Percentiles rank a stretch among this genome's conserved stretches.
phyloP scores from a whole-genome alignment of 2,113 vertebrate species.

The Sminthopsis crassicaudata region DNA sequence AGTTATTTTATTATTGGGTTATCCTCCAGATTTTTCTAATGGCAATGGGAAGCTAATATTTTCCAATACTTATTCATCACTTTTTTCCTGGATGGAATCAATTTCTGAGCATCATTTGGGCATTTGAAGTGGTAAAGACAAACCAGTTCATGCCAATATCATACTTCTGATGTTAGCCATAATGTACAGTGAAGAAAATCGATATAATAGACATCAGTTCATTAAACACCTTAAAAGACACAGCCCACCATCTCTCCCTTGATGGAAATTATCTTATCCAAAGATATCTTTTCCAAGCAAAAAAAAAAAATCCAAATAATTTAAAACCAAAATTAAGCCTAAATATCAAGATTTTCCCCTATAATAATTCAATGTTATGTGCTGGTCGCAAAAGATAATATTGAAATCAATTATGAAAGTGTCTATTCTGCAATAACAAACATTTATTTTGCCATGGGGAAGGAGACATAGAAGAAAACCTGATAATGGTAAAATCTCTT shows the following conservation, averaged over 20 bases:
- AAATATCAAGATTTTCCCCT: slow-evolving; percentile 6
- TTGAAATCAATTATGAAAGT: slow-evolving; percentile 48
- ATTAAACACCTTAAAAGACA: neutral
- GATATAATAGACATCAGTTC: slow-evolving; percentile 8
- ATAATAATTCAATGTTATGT: neutral
- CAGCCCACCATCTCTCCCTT: neutral
- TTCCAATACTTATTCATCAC: neutral
- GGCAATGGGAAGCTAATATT: slow-evolving; percentile 1
- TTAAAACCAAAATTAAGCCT: slow-evolving; percentile 37
- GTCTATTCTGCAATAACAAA: slow-evolving; percentile 12
- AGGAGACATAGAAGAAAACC: neutral
- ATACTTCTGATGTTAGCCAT: slow-evolving; percentile 20
- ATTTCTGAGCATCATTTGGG: neutral
- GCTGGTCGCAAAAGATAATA: slow-evolving; percentile 15
- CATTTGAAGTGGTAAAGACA: neutral
- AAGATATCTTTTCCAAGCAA: slow-evolving; percentile 21
- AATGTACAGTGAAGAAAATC: slow-evolving; percentile 35
- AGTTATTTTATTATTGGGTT: neutral
- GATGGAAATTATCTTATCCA: neutral
- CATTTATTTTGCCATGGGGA: slow-evolving; percentile 26
- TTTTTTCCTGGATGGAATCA: neutral
- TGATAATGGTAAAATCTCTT: neutral
- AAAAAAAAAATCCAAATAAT: slow-evolving; percentile 24
- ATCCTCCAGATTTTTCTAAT: neutral
- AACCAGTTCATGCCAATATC: neutral